Conservation (phyloP, 2,797 vertebrate genomes). For the Urocyon cinereoargenteus region DNA sequence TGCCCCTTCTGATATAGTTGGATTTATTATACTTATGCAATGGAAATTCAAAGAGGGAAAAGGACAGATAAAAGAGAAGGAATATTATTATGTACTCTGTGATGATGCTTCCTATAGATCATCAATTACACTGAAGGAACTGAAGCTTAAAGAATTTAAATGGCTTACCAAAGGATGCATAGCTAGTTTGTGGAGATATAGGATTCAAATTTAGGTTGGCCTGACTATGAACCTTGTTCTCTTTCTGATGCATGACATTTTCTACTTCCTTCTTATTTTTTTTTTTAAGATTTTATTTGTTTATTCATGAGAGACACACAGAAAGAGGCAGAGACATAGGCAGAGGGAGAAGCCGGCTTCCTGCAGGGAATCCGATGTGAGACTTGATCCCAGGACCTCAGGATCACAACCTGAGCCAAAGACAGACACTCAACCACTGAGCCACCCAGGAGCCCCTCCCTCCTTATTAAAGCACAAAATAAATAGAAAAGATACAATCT, state of each 20-base stretch:
- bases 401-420: no score
- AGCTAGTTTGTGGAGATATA: slow-evolving; percentile 2
- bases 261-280: neutral
- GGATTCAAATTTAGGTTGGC: slow-evolving; percentile 17
- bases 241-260: slow-evolving; percentile 13
- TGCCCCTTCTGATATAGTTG: neutral
- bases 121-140: neutral
- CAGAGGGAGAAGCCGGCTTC: no score
- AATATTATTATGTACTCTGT: neutral
- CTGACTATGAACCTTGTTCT: neutral
- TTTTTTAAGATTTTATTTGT: no score
- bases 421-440: no score
- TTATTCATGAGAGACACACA: no score
- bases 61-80: neutral
- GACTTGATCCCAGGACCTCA: no score
- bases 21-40: slow-evolving; percentile 3
- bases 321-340: no score
- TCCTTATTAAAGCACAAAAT: neutral
- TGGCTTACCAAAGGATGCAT: neutral
- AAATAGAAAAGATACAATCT: neutral
- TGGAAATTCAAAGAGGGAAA: neutral
- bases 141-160: slow-evolving; percentile 42
- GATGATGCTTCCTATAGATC: neutral
- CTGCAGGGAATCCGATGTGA: no score
- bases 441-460: no score